Base-by-base conservation (phyloP, 2,888 invertebrate species). In the Cactoblastis cactorum region DNA sequence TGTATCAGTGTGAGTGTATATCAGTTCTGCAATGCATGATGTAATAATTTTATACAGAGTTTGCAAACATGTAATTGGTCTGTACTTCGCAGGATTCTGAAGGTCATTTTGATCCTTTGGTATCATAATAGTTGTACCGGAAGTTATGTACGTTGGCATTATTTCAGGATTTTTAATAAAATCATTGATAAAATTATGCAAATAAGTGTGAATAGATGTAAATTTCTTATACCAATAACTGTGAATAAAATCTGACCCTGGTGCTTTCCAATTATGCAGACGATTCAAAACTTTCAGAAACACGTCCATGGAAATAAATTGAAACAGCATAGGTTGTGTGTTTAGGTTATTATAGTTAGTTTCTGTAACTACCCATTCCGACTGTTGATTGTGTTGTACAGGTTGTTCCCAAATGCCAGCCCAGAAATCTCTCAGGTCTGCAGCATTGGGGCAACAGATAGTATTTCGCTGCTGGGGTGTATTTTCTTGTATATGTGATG, bases 11-110 rank as follows among this genome's bases (percentile, higher is more conserved):
- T 64, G 60, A 19, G 24, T 28, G 33, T 63, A 50, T 3, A 64
- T 57, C 5, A 54, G 5, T 45, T 62, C 46, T 1, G 57, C 38
- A 1, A 65, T 50, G 6, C 57, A 60, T 1, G 55, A 34, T 6
- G 59, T 63, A 1, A 60, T 18, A 0, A 62, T 54, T 58, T 63
- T 66, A 33, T 60, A 62, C 0, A 63, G 37, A 1, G 57, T 66
- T 54, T 58, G 63, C 6, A 67, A 45, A 32, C 66, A 69, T 4
- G 65, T 65, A 0, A 65, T 64, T 0, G 63, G 65, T 51, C 63
- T 52, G 18, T 63, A 65, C 53, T 65, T 61, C 0, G 59, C 49
- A 5, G 65, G 62, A n/a, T 63, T 59, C 8, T 9, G 14, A 0
- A 11, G 4, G 19, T 45, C 34, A n/a, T 11, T 33, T 5, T 37